phyloP scores from a whole-genome alignment of 2,888 invertebrate genomes.

The Pristionchus mayeri region DNA sequence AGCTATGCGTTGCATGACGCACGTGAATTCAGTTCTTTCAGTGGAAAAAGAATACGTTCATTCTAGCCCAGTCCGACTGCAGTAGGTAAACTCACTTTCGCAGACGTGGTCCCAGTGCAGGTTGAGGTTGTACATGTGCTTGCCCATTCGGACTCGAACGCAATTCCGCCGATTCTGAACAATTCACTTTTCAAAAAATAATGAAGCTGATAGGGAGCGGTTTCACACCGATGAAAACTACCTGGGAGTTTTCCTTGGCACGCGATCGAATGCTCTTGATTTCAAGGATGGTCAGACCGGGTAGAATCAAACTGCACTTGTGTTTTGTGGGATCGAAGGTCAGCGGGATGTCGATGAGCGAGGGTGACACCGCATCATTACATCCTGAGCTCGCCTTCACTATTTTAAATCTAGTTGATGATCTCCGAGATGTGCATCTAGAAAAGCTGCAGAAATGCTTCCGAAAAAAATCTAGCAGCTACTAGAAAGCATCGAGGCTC shows the following conservation, averaged over 20 bases:
- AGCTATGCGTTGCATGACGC: too few species aligned
- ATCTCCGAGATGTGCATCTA: too few species aligned
- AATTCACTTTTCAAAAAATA: too few species aligned
- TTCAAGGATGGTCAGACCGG: background rate
- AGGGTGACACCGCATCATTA: background rate
- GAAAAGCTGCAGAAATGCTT: too few species aligned
- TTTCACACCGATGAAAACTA: too few species aligned
- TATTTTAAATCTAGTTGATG: too few species aligned
- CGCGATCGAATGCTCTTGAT: background rate
- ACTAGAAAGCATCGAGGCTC: too few species aligned
- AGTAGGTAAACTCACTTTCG: constrained; percentile 9
- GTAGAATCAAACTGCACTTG: constrained; percentile 2
- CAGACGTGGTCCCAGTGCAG: background rate
- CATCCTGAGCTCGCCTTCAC: background rate
- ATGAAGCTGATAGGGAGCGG: too few species aligned
- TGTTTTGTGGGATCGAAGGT: background rate
- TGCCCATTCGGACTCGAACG: background rate
- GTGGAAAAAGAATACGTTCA: too few species aligned
- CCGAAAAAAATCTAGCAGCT: too few species aligned
- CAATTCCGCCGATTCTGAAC: background rate
- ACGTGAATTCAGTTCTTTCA: too few species aligned
- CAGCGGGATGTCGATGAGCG: background rate
- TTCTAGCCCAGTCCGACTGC: too few species aligned
- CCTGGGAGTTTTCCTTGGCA: background rate
- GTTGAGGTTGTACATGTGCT: background rate